phyloP scores from a whole-genome alignment of 2,113 vertebrate genomes.

The Carassius gibelio region DNA sequence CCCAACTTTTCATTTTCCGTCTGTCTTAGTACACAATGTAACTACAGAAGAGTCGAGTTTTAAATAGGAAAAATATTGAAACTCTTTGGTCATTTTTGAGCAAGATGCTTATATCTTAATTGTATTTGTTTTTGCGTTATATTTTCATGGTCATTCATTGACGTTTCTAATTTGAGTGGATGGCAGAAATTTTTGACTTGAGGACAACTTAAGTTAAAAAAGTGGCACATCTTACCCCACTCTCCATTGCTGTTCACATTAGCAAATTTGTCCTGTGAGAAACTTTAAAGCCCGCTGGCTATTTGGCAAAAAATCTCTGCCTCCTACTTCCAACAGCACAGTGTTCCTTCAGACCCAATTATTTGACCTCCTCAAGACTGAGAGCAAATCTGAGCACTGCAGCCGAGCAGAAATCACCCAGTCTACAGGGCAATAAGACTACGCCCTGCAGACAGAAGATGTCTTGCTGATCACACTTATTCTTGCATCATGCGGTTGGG shows the following conservation, averaged over 20 bases:
- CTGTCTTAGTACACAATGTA: too few relatives aligned
- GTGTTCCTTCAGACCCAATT: conserved; percentile 48
- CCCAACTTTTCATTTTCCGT: too few relatives aligned
- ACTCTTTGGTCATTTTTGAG: too few relatives aligned
- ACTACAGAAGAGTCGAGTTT: too few relatives aligned
- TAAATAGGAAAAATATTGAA: too few relatives aligned
- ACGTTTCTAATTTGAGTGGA: background rate
- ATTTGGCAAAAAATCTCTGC: conserved; percentile 46
- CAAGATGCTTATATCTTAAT: background rate
- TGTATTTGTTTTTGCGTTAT: background rate
- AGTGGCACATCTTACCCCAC: background rate
- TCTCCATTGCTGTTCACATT: background rate
- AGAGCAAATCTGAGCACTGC: background rate
- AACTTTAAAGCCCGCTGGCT: conserved; percentile 9
- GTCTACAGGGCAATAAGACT: conserved; percentile 15
- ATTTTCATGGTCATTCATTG: background rate
- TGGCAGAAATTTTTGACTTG: background rate
- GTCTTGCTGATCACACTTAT: conserved; percentile 47
- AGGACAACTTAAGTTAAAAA: background rate
- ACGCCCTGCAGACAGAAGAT: conserved; percentile 31
- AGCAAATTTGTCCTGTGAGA: background rate
- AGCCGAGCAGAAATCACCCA: conserved; percentile 40
- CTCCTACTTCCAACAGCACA: conserved; percentile 54
- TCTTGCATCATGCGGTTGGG: conserved; percentile 12
- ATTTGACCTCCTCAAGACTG: conserved; percentile 36